Evolutionary conservation across 1,140 invertebrate genomes (phyloP), one percentile per base, ranked within the genome.

Genomic region (Danaus melanippus): DNA sequence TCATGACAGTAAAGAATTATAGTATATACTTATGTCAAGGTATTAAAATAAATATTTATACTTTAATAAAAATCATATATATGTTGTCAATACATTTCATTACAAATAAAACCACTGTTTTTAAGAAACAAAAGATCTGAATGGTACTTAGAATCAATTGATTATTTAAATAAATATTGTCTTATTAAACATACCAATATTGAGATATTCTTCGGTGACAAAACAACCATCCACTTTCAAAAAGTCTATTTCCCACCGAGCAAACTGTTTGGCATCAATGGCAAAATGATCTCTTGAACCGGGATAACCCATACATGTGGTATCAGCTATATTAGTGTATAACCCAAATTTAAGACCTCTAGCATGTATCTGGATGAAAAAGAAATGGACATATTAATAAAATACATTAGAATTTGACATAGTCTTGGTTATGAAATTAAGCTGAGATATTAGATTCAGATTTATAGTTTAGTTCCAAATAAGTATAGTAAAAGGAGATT

Each of bases 161-260:
- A 15, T 15, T 15, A 15, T 15, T 15, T 15, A 15, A 15, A 15
- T 15, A 1, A 15, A 15, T 15, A 32, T 32, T 32, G 7, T 32
- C 4, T 32, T 7, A 32, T 32, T 7, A 7, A 40, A 55, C 43
- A 46, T 67, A 86, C 82, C 88, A 5, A 50, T 58, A 62, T 88
- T 87, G 59, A 89, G 82, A 54, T 80, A 87, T 1, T 77, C 76
- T 11, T 91, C 81, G 47, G 92, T 88, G 7, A 94, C 89, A 87
- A 95, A 91, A 70, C 96, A 97, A 0, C 94, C 95, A 84, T 97
- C 96, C 40, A 97, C 80, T 84, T 97, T 97, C 0, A 97, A 89
- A 74, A 96, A 95, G 76, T 97, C 96, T 0, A 96, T 92, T 11
- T 90, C 91, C 96, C 96, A 97, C 17, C 92, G 90, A 5, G 95